Evolutionary conservation across 2,888 invertebrate genomes (phyloP), one percentile per base, ranked within the genome.

Genomic region (Aphodius sticticus): DNA sequence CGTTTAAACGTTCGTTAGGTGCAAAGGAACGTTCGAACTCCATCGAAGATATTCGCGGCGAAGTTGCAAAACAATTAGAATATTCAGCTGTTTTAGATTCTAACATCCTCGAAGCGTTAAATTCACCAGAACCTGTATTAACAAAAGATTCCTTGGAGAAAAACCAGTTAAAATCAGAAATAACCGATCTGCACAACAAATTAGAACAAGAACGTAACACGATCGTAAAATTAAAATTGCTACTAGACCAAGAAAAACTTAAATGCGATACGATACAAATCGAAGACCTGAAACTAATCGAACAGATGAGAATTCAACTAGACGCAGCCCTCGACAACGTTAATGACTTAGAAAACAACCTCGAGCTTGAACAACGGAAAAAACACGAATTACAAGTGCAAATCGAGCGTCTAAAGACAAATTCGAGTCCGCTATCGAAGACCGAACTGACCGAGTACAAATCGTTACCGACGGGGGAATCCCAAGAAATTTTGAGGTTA

Each of bases 241-340:
- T 92, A 80, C 86, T 94, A 14, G 91, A 92, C 79, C 89, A 91
- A 35, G 93, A 94, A 84, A 91, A 92, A 84, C 90, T 92, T 72
- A 91, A 91, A 70, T 91, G 92, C 0, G 91, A 91, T 77, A 87
- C 89, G 6, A 88, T 90, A 70, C 91, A 93, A 89, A 91, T 92
- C 36, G 93, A 94, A 87, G 94, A 94, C 87, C 92, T 93, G 0
- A 91, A 92, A 83, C 92, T 94, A 87, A 93, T 94, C 82, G 91
- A 93, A 84, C 92, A 93, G 78, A 90, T 94, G 84, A 91, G 93
- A 83, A 91, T 92, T 80, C 91, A 93, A 0, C 87, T 96, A 6
- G 93, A 95, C 83, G 91, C 91, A 0, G 92, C 93, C 0, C 89
- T 95, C 86, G 91, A 92, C 71, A 91, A 92, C 0, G 94, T 95